Evolutionary conservation across 2,113 vertebrate genomes (phyloP), one percentile per base, ranked within the genome.

Genomic region (Aptenodytes forsteri): DNA sequence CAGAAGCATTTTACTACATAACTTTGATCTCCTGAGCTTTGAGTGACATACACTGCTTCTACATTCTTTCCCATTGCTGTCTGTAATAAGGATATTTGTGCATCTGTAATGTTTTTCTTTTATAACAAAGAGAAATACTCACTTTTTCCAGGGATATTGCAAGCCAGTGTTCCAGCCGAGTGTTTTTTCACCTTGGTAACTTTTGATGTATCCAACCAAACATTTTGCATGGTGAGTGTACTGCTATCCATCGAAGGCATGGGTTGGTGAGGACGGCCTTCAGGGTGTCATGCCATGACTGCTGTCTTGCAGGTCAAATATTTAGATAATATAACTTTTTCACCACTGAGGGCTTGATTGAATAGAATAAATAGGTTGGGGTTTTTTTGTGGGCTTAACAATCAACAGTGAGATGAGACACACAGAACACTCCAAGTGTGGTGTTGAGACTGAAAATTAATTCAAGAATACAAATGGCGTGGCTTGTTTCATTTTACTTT

Each of bases 361-460:
- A 83, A 64, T 59, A 59, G n/a, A 87, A 42, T 29, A 38, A 67
- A n/a, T 46, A 16, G 26, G n/a, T 42, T 21, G 14, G 4, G 0
- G 4, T 69, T 87, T 19, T 26, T 55, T 32, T 55, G 18, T 22
- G 26, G 16, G 6, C 10, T 86, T 73, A 61, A 36, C 22, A 67
- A 13, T 62, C 22, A 66, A 8, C 14, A 42, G 36, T 20, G 55
- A 59, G 12, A 55, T 54, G 18, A 78, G 36, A 87, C 12, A 58
- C 2, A 13, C 15, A 54, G 26, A 71, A 13, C 13, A 23, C 4
- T 77, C 4, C 1, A 79, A 55, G 12, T 56, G 18, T 0, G 2
- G 6, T 83, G 36, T 54, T 86, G 61, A 56, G 23, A 55, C 58
- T 17, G 26, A 78, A 52, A 19, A 36, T 67, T 76, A 75, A 38